Conservation (phyloP, 2,113 vertebrate species). For the Siniperca chuatsi region DNA sequence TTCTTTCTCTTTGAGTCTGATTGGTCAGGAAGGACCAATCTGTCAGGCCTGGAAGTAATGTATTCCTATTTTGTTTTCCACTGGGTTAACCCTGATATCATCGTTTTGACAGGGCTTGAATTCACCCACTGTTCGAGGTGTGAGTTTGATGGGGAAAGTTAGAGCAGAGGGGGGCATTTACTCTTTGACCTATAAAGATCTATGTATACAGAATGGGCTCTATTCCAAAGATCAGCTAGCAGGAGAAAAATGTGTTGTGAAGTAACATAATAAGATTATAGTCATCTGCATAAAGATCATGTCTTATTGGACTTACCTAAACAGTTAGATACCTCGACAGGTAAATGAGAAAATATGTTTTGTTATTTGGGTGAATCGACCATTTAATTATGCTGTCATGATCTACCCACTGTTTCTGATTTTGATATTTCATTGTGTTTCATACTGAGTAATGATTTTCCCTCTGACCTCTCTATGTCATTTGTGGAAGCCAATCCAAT, state of each 20-base stretch:
- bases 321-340: neutral
- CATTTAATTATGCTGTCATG: conserved; percentile 15
- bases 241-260: neutral
- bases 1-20: conserved; percentile 30
- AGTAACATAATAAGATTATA: neutral
- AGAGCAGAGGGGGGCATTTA: conserved; percentile 1
- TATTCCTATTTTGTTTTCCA: conserved; percentile 26
- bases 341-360: neutral
- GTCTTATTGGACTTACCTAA: neutral
- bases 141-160: conserved; percentile 27
- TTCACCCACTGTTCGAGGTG: conserved; percentile 17
- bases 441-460: conserved; percentile 33
- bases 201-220: neutral
- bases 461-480: conserved; percentile 39
- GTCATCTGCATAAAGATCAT: neutral
- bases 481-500: conserved; percentile 44
- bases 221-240: conserved; percentile 6
- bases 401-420: neutral
- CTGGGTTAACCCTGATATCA: conserved; percentile 14
- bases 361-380: neutral
- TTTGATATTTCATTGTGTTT: conserved; percentile 33
- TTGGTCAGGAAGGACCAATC: conserved; percentile 9
- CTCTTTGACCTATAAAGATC: conserved; percentile 32
- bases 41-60: conserved; percentile 17
- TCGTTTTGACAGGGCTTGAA: conserved; percentile 25